These are phyloP conservation scores for Panorpa germanica DNA, from an alignment of 2,888 invertebrate genomes.

Conservation along the genomic window DNA sequence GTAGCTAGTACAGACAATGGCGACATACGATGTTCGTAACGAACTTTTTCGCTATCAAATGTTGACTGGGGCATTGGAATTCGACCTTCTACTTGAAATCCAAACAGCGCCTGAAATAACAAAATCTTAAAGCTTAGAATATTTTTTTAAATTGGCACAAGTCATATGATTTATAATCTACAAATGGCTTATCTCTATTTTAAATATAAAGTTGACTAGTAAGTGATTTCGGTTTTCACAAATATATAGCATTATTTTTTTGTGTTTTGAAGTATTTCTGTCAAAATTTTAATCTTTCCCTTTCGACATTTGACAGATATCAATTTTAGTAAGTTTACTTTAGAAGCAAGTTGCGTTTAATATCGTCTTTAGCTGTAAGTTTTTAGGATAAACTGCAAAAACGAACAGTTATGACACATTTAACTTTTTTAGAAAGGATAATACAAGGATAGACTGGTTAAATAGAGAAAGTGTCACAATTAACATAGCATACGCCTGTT, in stretches of 20 bases:
- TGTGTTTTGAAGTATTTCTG: too few relatives aligned
- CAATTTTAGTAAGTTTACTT: too few relatives aligned
- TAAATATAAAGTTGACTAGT: neutral
- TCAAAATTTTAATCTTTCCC: too few relatives aligned
- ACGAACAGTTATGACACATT: too few relatives aligned
- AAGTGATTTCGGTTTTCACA: neutral
- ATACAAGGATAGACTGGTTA: too few relatives aligned
- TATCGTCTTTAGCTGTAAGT: too few relatives aligned
- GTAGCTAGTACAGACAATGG: conserved; percentile 73
- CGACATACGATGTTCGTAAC: conserved; percentile 86
- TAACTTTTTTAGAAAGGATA: too few relatives aligned
- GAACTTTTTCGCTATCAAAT: conserved; percentile 85
- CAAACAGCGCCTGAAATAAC: conserved; percentile 58
- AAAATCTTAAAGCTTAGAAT: conserved; percentile 11
- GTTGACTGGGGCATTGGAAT: conserved; percentile 67
- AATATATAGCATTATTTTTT: neutral
- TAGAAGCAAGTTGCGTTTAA: too few relatives aligned
- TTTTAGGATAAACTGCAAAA: too few relatives aligned
- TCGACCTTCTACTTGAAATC: conserved; percentile 74
- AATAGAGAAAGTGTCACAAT: too few relatives aligned
- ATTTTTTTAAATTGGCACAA: neutral
- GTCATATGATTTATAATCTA: neutral
- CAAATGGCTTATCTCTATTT: neutral
- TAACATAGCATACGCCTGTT: too few relatives aligned
- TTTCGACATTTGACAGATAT: too few relatives aligned